Base-by-base conservation (phyloP, 2,888 invertebrate species). In the Argynnis bischoffii region DNA sequence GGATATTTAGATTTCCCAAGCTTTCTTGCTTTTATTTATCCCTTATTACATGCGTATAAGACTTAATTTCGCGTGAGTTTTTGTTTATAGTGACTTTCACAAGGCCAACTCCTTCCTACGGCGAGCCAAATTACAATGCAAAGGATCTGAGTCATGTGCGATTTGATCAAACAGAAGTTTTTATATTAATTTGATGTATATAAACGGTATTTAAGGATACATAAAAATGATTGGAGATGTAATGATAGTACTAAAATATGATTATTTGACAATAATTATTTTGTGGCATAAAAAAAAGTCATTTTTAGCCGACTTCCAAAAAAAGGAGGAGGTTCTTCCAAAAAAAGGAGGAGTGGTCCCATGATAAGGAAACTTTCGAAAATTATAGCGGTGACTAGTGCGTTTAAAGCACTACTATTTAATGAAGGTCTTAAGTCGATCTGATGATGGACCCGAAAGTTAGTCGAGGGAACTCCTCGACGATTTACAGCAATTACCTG, bases 101-200 rank as follows among this genome's bases (percentile, higher is more conserved):
- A 89, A 90, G 90, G 90, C 79, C 83, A 72, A 72, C 88, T 75
- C 75, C 88, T 83, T 84, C 89, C 89, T 83, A 89, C 90, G 75
- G 79, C 73, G 72, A 74, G 73, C 85, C 86, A 86, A 83, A 85
- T 79, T 77, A 78, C 75, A 78, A 85, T 85, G 85, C 76, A 81
- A 74, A 63, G 53, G 68, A 66, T 71, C 57, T 81, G 83, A 84
- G 67, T 85, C 84, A 84, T 63, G 57, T 57, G 26, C 55, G 59
- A 55, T 54, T 47, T 69, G 57, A 56, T 67, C 63, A 66, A 60
- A 63, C 59, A 64, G 54, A 63, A n/a, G 14, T 26, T 18, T 16
- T 60, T 66, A 55, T 55, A 18, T 4, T 35, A 18, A 51, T 18
- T 56, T 61, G 11, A 63, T 63, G 47, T 35, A 54, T 35, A 57